Evolutionary conservation across 2,797 vertebrate species (phyloP), one percentile per base, ranked within the genome.

Genomic region (Vultur gryphus): DNA sequence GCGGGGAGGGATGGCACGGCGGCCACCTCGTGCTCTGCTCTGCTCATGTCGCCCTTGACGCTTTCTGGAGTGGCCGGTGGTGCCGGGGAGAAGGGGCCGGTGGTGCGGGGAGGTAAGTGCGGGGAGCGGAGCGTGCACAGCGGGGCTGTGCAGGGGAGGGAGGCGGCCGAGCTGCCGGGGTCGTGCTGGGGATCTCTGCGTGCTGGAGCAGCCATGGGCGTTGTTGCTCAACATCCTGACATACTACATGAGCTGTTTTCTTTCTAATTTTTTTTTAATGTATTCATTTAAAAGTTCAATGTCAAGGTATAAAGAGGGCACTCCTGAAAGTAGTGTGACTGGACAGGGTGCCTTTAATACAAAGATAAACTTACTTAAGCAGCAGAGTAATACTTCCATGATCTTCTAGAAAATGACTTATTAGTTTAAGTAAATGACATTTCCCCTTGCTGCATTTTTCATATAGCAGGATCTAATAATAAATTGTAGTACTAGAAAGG

Each of bases 41-140:
- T 13, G 25, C 81, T 71, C 90, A 55, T 90, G 91, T 15, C 29
- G 0, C 4, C 66, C 31, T 10, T 64, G 72, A 78, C 0, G 10
- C 66, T 16, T 7, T 21, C 54, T 1, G 1, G 54, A 41, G 81
- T 0, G 54, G n/a, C 39, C 4, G 17, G 46, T 14, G 70, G 41
- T 52, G 28, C 65, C 24, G 7, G 48, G 71, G 1, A 31, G 14
- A 29, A n/a, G 78, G 61, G 18, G 15, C 2, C 8, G 29, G 44
- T 51, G 65, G 46, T 19, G 80, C 4, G 5, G 48, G 55, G 16
- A 67, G 95, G 96, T 97, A 92, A 96, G 96, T 44, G 81, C 1
- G 15, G 77, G 57, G 37, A 11, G 8, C 2, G 89, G 86, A 90
- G 88, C 29, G 85, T 82, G 64, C 28, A 1, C 1, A 14, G 26